Percentiles rank a stretch among this genome's conserved stretches.
Evolutionary conservation across 2,113 vertebrate genomes (phyloP).

Genomic region (mouse (Mus musculus)): DNA sequence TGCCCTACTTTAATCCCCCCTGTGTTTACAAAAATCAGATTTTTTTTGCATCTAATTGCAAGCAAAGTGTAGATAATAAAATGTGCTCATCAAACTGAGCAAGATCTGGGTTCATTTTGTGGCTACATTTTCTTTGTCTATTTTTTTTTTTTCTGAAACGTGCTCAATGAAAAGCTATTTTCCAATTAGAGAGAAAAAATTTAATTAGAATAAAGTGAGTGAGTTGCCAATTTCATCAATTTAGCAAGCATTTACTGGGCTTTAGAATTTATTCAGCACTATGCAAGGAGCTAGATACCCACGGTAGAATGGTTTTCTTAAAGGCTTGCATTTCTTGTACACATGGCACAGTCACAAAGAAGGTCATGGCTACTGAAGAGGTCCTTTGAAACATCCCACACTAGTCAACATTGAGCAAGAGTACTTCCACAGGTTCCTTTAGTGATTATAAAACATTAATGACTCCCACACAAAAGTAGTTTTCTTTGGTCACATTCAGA

Average conservation of each 20-base stretch:
- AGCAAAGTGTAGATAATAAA: constrained; percentile 73
- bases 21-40: constrained; percentile 66
- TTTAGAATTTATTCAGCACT: constrained; percentile 8
- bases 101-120: constrained; percentile 65
- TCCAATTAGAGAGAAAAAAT: constrained; percentile 55
- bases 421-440: neutral
- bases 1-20: constrained; percentile 45
- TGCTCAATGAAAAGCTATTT: constrained; percentile 69
- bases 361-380: neutral
- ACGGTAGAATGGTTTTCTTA: neutral
- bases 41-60: constrained; percentile 68
- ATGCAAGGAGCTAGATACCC: neutral
- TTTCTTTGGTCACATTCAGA: neutral
- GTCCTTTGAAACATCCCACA: neutral
- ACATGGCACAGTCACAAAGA: neutral
- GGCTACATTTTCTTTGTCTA: constrained; percentile 49
- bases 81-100: constrained; percentile 64
- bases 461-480: neutral
- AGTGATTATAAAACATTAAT: neutral
- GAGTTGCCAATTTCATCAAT: constrained; percentile 63
- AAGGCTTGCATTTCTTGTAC: neutral
- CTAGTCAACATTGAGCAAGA: neutral
- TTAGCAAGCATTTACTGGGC: constrained; percentile 47
- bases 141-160: constrained; percentile 16
- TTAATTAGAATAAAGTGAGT: constrained; percentile 72